Percentiles rank a stretch among this genome's conserved stretches.
These are phyloP conservation scores for Hemiscyllium ocellatum DNA, from an alignment of 2,113 vertebrate genomes.

Conservation along the genomic window DNA sequence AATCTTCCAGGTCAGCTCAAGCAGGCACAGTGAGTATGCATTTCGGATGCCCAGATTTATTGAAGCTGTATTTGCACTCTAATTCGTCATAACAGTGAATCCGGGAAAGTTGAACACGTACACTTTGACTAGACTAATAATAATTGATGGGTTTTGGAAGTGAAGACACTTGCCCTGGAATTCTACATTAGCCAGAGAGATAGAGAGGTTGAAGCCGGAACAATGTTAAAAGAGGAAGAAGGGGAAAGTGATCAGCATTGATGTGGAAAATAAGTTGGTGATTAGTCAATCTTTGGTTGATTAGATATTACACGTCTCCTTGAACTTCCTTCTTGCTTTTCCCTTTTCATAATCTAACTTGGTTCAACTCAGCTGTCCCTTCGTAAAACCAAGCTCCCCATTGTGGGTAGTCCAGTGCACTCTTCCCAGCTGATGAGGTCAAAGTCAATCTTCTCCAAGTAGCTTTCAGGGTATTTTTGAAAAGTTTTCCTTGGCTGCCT, in stretches of 20 bases:
- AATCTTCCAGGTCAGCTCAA: neutral
- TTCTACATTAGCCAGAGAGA: too few relatives aligned
- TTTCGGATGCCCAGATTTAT: neutral
- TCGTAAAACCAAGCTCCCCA: neutral
- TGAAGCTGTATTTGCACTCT: neutral
- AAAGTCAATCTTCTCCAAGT: neutral
- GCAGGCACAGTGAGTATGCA: neutral
- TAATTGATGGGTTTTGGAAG: neutral
- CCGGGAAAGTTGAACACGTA: neutral
- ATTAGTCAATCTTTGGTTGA: neutral
- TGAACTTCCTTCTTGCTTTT: neutral
- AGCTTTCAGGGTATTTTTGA: neutral
- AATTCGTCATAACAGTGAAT: neutral
- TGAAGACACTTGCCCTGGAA: neutral
- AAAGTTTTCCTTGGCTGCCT: too few relatives aligned
- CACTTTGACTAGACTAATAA: neutral
- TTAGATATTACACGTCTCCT: too few relatives aligned
- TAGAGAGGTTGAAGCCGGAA: neutral
- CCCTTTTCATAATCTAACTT: neutral
- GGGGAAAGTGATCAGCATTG: neutral
- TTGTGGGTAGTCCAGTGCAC: neutral
- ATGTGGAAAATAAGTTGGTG: neutral
- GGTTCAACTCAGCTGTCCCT: neutral
- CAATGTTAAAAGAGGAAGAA: neutral
- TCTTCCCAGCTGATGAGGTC: neutral